Evolutionary conservation across 2,888 invertebrate genomes (phyloP), one percentile per base, ranked within the genome.

Genomic region (Lycaena phlaeas): DNA sequence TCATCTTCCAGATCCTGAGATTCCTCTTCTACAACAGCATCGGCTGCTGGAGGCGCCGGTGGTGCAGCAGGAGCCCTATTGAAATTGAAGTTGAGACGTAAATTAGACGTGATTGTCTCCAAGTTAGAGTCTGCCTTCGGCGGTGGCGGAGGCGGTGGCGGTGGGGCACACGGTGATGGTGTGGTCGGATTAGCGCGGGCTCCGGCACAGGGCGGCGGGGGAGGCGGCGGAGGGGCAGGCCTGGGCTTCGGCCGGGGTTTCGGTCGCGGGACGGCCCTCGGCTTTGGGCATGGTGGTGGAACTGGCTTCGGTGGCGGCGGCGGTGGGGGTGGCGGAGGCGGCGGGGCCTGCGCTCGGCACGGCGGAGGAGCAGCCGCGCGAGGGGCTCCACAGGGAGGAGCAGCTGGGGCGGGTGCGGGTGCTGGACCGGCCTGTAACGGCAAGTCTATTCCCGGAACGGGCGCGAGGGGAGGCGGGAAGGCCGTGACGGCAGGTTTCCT

Each of bases 391-490:
- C 46, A 55, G 36, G 39, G 61, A 40, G 37, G 52, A 48, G n/a
- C n/a, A n/a, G n/a, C n/a, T n/a, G 41, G 61, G 51, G 37, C 27
- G 6, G 45, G 61, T 38, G 36, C 52, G 50, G 42, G 61, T 51
- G 38, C 46, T 9, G 37, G 48, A 36, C 7, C 60, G 1, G 70
- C 70, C 38, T 72, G 75, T 22, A 75, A 52, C 27, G 81, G 78
- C 1, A 56, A 25, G 40, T 82, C 77, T 41, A 79, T 69, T 1
- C 82, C 79, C 2, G 79, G 72, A 12, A 85, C 82, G 1, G 75
- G 79, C 1, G 72, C 72, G 4, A 85, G 53, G 7, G 85, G 81
- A 25, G 85, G 81, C 18, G 84, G 84, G 49, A 82, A 78, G 11
- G 63, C 65, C 6, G 64, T 57, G 41, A 67, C 67, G 3, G 72